Conservation (phyloP, 2,113 vertebrate genomes). For the Ptilonorhynchus violaceus region DNA sequence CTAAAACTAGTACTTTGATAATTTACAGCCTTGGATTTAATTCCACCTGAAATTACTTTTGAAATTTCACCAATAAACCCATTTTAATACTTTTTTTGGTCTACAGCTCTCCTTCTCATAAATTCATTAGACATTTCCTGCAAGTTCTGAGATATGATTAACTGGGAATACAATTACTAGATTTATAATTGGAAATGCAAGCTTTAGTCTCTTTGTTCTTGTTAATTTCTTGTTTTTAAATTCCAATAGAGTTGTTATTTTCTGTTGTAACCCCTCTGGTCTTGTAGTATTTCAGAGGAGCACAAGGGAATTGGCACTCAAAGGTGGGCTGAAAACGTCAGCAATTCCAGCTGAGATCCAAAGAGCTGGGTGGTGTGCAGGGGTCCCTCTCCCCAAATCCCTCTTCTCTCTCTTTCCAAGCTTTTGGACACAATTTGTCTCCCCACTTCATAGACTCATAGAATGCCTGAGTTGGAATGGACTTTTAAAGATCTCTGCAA, state of each 20-base stretch:
- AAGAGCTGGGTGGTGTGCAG: background rate
- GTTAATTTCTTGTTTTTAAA: background rate
- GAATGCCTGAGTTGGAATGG: background rate
- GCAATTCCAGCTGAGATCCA: background rate
- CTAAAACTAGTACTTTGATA: background rate
- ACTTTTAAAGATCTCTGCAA: background rate
- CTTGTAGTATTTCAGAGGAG: background rate
- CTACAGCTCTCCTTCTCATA: background rate
- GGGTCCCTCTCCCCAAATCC: background rate
- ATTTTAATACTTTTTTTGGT: background rate
- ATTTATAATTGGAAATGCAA: background rate
- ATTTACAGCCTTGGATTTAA: background rate
- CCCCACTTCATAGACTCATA: background rate
- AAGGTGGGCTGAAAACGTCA: rapidly evolving
- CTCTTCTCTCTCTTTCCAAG: background rate
- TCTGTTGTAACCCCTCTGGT: background rate
- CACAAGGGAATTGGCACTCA: background rate
- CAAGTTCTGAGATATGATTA: background rate
- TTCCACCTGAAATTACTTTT: background rate
- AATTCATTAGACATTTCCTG: background rate
- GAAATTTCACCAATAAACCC: background rate
- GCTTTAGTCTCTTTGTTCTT: background rate
- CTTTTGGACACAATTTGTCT: background rate
- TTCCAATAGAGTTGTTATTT: background rate
- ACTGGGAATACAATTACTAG: background rate